phyloP scores from a whole-genome alignment of 2,113 vertebrate genomes.

The Scortum barcoo region DNA sequence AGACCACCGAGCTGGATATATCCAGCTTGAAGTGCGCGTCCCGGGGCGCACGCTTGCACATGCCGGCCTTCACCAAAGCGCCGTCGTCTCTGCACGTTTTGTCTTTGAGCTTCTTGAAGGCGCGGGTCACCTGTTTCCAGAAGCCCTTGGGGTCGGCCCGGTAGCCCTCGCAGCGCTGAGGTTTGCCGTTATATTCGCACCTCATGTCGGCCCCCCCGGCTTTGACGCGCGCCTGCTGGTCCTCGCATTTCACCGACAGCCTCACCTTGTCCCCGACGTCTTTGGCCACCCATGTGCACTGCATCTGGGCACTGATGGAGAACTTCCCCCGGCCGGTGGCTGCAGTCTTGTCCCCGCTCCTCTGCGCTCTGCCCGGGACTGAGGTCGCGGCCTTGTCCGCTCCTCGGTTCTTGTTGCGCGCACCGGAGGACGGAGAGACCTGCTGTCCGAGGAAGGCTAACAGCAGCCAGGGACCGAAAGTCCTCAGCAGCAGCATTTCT shows the following conservation, averaged over 20 bases:
- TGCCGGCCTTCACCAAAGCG: conserved; percentile 80
- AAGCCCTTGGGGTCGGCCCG: conserved; percentile 77
- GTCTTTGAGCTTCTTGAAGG: conserved; percentile 82
- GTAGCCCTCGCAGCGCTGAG: conserved; percentile 83
- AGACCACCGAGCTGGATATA: fast-evolving
- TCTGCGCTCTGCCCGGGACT: conserved; percentile 34
- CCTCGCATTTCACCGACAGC: conserved; percentile 83
- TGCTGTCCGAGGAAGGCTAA: conserved; percentile 81
- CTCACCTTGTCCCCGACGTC: conserved; percentile 44
- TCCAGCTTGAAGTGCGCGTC: conserved; percentile 86
- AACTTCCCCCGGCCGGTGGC: conserved; percentile 82
- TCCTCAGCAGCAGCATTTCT: conserved; percentile 75
- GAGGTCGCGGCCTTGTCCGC: neutral
- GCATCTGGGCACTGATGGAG: conserved; percentile 71
- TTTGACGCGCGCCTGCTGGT: neutral
- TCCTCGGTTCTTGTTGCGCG: conserved; percentile 52
- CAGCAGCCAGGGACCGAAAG: conserved; percentile 78
- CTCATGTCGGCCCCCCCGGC: conserved; percentile 47
- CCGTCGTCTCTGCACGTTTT: conserved; percentile 84
- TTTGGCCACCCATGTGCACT: conserved; percentile 85
- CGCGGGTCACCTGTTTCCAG: conserved; percentile 89
- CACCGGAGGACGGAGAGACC: conserved; percentile 70
- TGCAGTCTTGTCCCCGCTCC: conserved; percentile 40
- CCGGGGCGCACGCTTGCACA: conserved; percentile 86
- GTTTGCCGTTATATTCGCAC: conserved; percentile 87